Evolutionary conservation across 2,888 invertebrate genomes (phyloP), one percentile per base, ranked within the genome.

Genomic region (Steinernema carpocapsae): DNA sequence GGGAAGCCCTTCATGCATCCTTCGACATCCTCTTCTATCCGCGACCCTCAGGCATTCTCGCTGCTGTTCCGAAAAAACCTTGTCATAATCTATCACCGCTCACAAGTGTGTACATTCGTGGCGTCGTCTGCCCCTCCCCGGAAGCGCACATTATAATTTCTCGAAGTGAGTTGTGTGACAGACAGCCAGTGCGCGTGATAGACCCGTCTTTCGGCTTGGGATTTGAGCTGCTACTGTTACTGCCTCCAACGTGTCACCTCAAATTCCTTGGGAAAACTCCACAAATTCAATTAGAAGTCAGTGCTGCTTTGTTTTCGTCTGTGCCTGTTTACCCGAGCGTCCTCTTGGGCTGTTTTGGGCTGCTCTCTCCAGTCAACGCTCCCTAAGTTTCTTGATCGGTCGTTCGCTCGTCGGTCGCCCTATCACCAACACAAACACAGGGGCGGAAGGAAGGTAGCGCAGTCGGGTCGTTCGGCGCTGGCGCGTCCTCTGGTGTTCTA

Each of bases 231-330:
- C 37, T 37, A 10, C 12, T 52, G 37, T 10, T 37, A 10, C 37
- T 37, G 37, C 12, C 22, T 19, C 48, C 17, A 56, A 4, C 26
- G 37, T 32, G 64, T 14, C 32, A 64, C 24, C 64, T 64, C 37
- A 26, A 29, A 64, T 64, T 64, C 26, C 64, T 22, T 48, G 12
- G n/a, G 29, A 48, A 17, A 17, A 48, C 19, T 48, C 48, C 48
- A n/a, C 17, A 64, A 64, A 64, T 64, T 64, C 12, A 64, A 64
- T 64, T 64, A 64, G 19, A 52, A 52, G 19, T 52, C 52, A 52
- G 12, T 22, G 37, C 37, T 48, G 56, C 64, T 64, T 64, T 64
- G 64, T 64, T 64, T 29, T 64, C 26, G 56, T 56, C 26, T 48
- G 17, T 56, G 29, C 29, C 29, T 29, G 64, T 64, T 64, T 64